These are phyloP conservation scores for Anastrepha ludens DNA, from an alignment of 1,140 invertebrate species.

Conservation along the genomic window DNA sequence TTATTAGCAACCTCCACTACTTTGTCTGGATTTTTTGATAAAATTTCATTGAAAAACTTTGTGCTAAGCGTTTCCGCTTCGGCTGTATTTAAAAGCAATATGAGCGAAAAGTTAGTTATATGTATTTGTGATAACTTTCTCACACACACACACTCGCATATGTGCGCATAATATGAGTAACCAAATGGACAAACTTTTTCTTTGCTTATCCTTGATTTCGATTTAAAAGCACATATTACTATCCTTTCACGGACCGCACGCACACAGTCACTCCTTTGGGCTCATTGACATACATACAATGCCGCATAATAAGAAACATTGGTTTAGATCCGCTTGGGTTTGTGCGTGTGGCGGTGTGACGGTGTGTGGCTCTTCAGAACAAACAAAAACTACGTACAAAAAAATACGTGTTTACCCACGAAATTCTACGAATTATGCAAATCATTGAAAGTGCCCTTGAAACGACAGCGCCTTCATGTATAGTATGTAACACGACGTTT, in stretches of 20 bases:
- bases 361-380: too few species aligned
- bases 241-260: neutral
- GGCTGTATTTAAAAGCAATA: neutral
- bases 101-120: too few species aligned
- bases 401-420: slow-evolving; percentile 1
- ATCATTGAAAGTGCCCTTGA: neutral
- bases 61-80: neutral
- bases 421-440: slow-evolving; percentile 11
- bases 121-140: too few species aligned
- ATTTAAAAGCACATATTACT: neutral
- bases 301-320: neutral
- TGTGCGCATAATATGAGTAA: too few species aligned
- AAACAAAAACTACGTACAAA: too few species aligned
- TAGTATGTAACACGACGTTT: too few species aligned
- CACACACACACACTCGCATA: neutral
- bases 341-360: neutral
- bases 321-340: neutral
- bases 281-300: too few species aligned
- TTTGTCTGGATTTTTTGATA: neutral
- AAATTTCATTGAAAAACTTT: neutral
- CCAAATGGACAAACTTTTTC: neutral
- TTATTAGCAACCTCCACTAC: too few species aligned
- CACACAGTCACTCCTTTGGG: too few species aligned
- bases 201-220: neutral
- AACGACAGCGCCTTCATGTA: neutral